phyloP scores from a whole-genome alignment of 2,113 vertebrate genomes.

The Salvelinus fontinalis region DNA sequence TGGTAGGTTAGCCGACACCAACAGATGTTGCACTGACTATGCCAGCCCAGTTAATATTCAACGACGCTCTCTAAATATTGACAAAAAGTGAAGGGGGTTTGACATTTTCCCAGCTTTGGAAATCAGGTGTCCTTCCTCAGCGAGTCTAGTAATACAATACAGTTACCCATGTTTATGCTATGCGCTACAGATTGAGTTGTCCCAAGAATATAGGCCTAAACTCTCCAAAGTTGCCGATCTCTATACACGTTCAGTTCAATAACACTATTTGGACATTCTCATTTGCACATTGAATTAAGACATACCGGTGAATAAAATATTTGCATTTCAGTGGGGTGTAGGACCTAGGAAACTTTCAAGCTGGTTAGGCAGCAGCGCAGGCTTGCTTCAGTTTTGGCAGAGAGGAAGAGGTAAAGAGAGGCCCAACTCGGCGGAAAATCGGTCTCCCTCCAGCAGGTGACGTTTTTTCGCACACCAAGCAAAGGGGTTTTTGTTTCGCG shows the following conservation, averaged over 20 bases:
- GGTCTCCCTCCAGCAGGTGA: too few relatives aligned
- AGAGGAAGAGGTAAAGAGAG: too few relatives aligned
- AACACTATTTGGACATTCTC: neutral
- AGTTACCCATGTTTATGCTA: neutral
- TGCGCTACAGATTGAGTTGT: neutral
- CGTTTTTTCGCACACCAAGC: too few relatives aligned
- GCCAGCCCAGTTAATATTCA: slow-evolving; percentile 61
- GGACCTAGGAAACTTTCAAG: too few relatives aligned
- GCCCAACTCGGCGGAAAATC: too few relatives aligned
- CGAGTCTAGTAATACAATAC: neutral
- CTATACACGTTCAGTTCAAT: neutral
- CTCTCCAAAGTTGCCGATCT: too few relatives aligned
- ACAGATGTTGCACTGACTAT: slow-evolving; percentile 4
- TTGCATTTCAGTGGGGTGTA: too few relatives aligned
- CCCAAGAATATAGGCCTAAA: too few relatives aligned
- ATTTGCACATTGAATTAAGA: neutral
- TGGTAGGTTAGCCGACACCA: neutral
- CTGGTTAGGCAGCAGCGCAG: too few relatives aligned
- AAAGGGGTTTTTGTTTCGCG: too few relatives aligned
- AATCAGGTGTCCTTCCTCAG: neutral
- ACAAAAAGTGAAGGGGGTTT: slow-evolving; percentile 22
- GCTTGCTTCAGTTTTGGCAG: too few relatives aligned
- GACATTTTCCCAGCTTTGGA: neutral
- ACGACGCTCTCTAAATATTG: slow-evolving; percentile 59
- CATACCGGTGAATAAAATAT: neutral